phyloP scores from a whole-genome alignment of 2,888 invertebrate species.

The Drosophila kambysellisi region DNA sequence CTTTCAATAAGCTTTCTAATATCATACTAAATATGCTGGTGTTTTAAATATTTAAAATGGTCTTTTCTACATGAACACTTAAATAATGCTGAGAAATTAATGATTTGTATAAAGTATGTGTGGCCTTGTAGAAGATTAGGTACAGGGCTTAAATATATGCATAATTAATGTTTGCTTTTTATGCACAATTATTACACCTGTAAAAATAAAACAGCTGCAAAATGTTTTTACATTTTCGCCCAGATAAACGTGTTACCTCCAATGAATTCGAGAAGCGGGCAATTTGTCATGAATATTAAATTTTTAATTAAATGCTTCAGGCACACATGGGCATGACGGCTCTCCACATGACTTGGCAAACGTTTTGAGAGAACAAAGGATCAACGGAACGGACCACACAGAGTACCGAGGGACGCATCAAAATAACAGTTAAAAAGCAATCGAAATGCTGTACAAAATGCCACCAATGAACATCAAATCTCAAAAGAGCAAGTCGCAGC shows the following conservation, averaged over 20 bases:
- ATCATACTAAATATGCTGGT: not conserved
- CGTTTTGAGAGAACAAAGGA: conserved; percentile 29
- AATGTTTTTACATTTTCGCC: conserved; percentile 28
- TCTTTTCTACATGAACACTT: too few species aligned
- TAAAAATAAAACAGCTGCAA: conserved; percentile 8
- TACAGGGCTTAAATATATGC: conserved; percentile 1
- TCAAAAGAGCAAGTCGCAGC: conserved; percentile 43
- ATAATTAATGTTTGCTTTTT: not conserved
- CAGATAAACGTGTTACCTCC: conserved; percentile 29
- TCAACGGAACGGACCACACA: conserved; percentile 6
- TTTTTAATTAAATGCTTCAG: conserved; percentile 69
- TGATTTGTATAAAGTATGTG: not conserved
- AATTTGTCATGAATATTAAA: conserved; percentile 55
- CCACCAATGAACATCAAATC: conserved; percentile 47
- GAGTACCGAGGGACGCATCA: conserved; percentile 35
- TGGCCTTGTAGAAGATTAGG: not conserved
- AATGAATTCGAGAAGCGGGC: conserved; percentile 11
- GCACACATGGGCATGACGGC: conserved; percentile 22
- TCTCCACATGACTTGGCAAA: conserved; percentile 60
- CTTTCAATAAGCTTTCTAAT: not conserved
- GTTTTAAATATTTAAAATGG: too few species aligned
- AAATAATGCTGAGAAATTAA: not conserved
- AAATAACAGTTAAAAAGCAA: conserved; percentile 67
- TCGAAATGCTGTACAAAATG: conserved; percentile 54
- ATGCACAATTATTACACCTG: conserved; percentile 15